phyloP scores from a whole-genome alignment of 2,113 vertebrate genomes.

The Tinamus guttatus region DNA sequence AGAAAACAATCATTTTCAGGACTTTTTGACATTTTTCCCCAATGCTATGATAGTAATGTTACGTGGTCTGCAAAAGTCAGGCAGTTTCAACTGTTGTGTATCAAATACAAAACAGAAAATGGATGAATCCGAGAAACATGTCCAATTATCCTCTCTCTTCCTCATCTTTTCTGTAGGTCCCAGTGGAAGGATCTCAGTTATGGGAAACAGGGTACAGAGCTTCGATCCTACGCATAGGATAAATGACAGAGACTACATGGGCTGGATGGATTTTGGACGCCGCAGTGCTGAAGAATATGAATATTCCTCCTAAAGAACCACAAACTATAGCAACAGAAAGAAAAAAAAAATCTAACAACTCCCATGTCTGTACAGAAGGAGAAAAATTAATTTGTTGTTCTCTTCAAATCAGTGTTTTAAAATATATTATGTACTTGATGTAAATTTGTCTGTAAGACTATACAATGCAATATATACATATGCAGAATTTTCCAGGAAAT shows the following conservation, averaged over 20 bases:
- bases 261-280: conserved; percentile 99
- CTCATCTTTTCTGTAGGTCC: conserved; percentile 72
- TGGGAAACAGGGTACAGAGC: conserved; percentile 82
- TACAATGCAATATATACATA: conserved; percentile 84
- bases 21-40: neutral
- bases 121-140: neutral
- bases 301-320: conserved; percentile 85
- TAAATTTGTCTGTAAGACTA: conserved; percentile 88
- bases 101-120: neutral
- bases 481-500: conserved; percentile 84
- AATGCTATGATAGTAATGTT: accelerated
- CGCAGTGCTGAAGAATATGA: conserved; percentile 95
- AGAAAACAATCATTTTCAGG: neutral
- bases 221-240: conserved; percentile 88
- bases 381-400: conserved; percentile 65
- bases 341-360: neutral
- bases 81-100: neutral
- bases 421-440: conserved; percentile 85
- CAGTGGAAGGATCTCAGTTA: conserved; percentile 82
- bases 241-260: conserved; percentile 95
- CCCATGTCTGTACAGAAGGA: conserved; percentile 60
- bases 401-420: conserved; percentile 78
- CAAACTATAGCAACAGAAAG: neutral
- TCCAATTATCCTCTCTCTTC: neutral
- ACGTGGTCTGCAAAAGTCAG: too few species aligned